phyloP scores from a whole-genome alignment of 2,797 vertebrate genomes.

The Coranthus polyacanthus region DNA sequence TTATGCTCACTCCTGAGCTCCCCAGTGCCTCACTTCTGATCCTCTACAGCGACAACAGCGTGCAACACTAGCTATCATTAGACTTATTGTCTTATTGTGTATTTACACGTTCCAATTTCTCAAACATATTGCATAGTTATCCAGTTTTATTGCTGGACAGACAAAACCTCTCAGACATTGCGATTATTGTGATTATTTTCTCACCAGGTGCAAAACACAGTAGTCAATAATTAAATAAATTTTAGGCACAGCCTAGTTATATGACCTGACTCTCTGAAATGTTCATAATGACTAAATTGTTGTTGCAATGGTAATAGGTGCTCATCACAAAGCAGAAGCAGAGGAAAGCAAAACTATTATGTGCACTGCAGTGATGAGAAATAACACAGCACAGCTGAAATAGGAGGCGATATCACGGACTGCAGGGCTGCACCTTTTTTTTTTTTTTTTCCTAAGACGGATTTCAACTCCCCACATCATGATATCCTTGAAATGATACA shows the following conservation, averaged over 20 bases:
- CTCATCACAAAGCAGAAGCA: not conserved
- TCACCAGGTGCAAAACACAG: not conserved
- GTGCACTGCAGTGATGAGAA: slow-evolving; percentile 5
- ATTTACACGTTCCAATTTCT: too few relatives aligned
- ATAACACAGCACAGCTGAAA: slow-evolving; percentile 8
- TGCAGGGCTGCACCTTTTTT: slow-evolving; percentile 8
- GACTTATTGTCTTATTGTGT: too few relatives aligned
- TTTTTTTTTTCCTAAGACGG: not conserved
- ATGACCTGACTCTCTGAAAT: not conserved
- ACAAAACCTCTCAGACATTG: too few relatives aligned
- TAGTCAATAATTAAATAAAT: not conserved
- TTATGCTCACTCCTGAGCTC: too few relatives aligned
- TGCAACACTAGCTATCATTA: too few relatives aligned
- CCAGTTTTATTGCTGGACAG: too few relatives aligned
- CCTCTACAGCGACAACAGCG: too few relatives aligned
- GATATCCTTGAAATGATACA: slow-evolving; percentile 31
- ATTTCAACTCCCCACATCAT: slow-evolving; percentile 3
- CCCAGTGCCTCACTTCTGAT: too few relatives aligned
- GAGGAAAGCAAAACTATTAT: not conserved
- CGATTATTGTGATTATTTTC: too few relatives aligned
- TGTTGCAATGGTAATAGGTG: too few relatives aligned
- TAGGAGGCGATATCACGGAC: not conserved
- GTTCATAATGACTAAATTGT: too few relatives aligned
- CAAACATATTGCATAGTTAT: too few relatives aligned
- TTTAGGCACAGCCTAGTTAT: not conserved